Percentiles rank a stretch among this genome's conserved stretches.
phyloP scores from a whole-genome alignment of 2,797 vertebrate species.

The Stomatorhinus walkeri region DNA sequence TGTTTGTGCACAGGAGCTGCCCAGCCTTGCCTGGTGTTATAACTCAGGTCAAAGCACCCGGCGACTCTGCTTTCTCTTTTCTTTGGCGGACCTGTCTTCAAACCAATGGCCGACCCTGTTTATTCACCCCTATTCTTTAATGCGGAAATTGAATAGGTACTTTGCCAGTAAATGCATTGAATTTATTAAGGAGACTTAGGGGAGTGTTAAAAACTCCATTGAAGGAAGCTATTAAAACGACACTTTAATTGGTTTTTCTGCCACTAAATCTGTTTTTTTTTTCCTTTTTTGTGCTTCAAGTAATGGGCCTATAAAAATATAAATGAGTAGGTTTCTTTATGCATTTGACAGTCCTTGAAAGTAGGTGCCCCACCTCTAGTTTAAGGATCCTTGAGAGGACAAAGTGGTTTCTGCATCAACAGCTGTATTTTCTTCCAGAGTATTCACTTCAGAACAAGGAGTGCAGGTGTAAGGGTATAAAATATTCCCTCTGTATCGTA shows the following conservation, averaged over 20 bases:
- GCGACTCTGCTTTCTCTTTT: not conserved
- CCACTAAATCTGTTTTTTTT: slow-evolving; percentile 44
- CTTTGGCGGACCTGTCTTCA: not conserved
- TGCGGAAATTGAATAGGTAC: slow-evolving; percentile 54
- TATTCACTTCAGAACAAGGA: slow-evolving; percentile 10
- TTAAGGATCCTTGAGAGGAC: slow-evolving; percentile 21
- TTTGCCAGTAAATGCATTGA: slow-evolving; percentile 61
- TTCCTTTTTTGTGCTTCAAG: slow-evolving; percentile 27
- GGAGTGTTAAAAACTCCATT: slow-evolving; percentile 64
- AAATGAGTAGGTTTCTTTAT: slow-evolving; percentile 42
- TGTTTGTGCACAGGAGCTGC: not conserved
- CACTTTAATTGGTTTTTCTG: slow-evolving; percentile 61
- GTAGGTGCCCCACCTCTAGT: slow-evolving; percentile 28
- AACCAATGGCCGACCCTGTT: not conserved
- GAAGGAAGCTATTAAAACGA: slow-evolving; percentile 64
- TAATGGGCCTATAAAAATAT: slow-evolving; percentile 48
- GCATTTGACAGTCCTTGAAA: slow-evolving; percentile 48
- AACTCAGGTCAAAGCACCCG: not conserved
- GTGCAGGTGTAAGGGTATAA: not conserved
- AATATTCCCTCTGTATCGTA: not conserved
- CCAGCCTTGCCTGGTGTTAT: not conserved
- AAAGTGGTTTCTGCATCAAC: slow-evolving; percentile 1
- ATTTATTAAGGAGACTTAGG: slow-evolving; percentile 61
- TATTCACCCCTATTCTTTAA: slow-evolving; percentile 34
- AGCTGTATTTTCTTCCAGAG: not conserved